Conservation (phyloP, 2,888 invertebrate genomes). For the Machimus rusticus region DNA sequence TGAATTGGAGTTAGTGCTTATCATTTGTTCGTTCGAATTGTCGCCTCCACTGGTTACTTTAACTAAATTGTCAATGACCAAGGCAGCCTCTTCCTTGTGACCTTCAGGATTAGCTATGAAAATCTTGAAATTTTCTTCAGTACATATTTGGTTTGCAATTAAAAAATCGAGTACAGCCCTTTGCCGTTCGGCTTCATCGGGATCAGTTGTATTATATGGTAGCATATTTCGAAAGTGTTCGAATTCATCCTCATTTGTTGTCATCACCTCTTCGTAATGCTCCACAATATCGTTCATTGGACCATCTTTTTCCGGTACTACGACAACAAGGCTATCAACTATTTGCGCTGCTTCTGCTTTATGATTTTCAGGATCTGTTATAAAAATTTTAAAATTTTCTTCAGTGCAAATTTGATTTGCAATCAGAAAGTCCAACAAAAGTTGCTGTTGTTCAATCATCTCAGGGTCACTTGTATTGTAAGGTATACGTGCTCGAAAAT, state of each 20-base stretch:
- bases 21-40: not conserved
- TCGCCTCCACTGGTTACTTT: not conserved
- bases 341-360: conserved; percentile 56
- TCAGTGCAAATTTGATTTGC: conserved; percentile 60
- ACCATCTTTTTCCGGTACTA: conserved; percentile 51
- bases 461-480: conserved; percentile 57
- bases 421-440: conserved; percentile 59
- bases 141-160: conserved; percentile 53
- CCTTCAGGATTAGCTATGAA: conserved; percentile 53
- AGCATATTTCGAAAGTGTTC: not conserved
- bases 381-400: conserved; percentile 59
- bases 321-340: conserved; percentile 55
- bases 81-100: conserved; percentile 51
- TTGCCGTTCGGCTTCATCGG: conserved; percentile 50
- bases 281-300: conserved; percentile 13
- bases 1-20: not conserved
- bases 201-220: conserved; percentile 51
- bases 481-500: conserved; percentile 56
- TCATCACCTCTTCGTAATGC: not conserved
- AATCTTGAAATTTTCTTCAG: conserved; percentile 54
- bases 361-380: conserved; percentile 59
- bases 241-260: not conserved
- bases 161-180: conserved; percentile 52
- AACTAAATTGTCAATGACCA: conserved; percentile 44
- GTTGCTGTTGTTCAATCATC: conserved; percentile 57